These are phyloP conservation scores for Sussaba pulchella DNA, from an alignment of 2,888 invertebrate species.

Conservation along the genomic window DNA sequence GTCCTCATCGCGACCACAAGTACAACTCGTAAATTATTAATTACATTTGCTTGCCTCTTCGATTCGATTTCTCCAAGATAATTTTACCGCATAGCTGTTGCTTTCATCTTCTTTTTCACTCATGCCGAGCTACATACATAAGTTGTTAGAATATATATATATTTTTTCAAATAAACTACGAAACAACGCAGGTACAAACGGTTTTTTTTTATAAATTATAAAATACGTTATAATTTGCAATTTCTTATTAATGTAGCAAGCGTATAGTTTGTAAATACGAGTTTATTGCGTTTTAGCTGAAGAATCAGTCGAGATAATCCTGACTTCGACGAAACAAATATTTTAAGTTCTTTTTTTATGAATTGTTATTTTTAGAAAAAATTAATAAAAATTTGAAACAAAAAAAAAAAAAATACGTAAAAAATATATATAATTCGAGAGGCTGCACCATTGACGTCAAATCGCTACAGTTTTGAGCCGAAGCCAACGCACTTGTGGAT, in stretches of 20 bases:
- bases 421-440: constrained; percentile 40
- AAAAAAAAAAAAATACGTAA: constrained; percentile 53
- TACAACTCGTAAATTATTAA: constrained; percentile 33
- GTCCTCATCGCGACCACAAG: constrained; percentile 26
- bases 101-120: constrained; percentile 39
- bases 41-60: constrained; percentile 25
- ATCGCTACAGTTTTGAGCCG: constrained; percentile 56
- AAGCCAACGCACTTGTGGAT: constrained; percentile 62
- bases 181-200: constrained; percentile 60
- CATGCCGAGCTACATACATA: constrained; percentile 43
- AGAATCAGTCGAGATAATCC: constrained; percentile 19
- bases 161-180: constrained; percentile 44
- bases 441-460: constrained; percentile 22
- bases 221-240: too few relatives aligned
- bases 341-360: constrained; percentile 69
- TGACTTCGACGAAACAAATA: constrained; percentile 41
- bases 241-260: too few relatives aligned
- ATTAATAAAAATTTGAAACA: background rate
- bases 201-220: constrained; percentile 56
- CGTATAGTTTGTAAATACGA: constrained; percentile 52
- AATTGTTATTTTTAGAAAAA: constrained; percentile 23
- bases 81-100: constrained; percentile 20
- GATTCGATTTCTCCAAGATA: constrained; percentile 20
- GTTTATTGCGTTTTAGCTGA: constrained; percentile 48
- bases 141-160: constrained; percentile 34